phyloP scores from a whole-genome alignment of 2,888 invertebrate species.

The Scaptomyza caliginosa region DNA sequence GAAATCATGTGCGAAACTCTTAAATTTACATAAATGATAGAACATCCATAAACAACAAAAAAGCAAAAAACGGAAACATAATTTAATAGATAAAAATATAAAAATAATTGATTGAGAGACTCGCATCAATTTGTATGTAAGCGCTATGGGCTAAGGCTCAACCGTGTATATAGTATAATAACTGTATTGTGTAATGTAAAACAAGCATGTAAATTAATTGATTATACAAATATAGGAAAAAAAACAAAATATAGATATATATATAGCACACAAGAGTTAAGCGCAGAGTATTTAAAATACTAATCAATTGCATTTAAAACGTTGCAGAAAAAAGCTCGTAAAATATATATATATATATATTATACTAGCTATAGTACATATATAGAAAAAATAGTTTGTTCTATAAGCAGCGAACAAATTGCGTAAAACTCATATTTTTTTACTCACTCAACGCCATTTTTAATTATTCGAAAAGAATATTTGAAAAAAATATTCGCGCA shows the following conservation, averaged over 20 bases:
- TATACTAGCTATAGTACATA: background rate
- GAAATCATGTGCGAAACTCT: slow-evolving; percentile 17
- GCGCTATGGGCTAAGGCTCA: slow-evolving; percentile 25
- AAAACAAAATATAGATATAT: slow-evolving; percentile 24
- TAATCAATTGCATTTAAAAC: slow-evolving; percentile 71
- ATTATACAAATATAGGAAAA: slow-evolving; percentile 35
- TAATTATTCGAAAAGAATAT: slow-evolving; percentile 35
- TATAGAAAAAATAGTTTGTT: slow-evolving; percentile 2
- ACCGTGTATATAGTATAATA: slow-evolving; percentile 58
- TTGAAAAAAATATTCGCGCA: background rate
- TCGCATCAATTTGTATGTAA: slow-evolving; percentile 44
- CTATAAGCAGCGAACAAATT: slow-evolving; percentile 17
- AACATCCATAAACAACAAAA: no score
- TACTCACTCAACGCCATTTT: slow-evolving; percentile 57
- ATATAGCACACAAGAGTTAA: slow-evolving; percentile 14
- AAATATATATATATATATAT: background rate
- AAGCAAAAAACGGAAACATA: background rate
- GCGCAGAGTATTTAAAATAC: slow-evolving; percentile 67
- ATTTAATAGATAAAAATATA: slow-evolving; percentile 13
- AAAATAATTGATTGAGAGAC: slow-evolving; percentile 45
- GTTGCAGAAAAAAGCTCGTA: slow-evolving; percentile 34
- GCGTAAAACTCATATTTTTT: slow-evolving; percentile 53
- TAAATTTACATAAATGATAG: slow-evolving; percentile 36
- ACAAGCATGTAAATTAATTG: slow-evolving; percentile 71
- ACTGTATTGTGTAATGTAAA: slow-evolving; percentile 49